Evolutionary conservation across 92 coral and sea anemone species (phyloP).

Genomic region (Virgularia gustaviana): DNA sequence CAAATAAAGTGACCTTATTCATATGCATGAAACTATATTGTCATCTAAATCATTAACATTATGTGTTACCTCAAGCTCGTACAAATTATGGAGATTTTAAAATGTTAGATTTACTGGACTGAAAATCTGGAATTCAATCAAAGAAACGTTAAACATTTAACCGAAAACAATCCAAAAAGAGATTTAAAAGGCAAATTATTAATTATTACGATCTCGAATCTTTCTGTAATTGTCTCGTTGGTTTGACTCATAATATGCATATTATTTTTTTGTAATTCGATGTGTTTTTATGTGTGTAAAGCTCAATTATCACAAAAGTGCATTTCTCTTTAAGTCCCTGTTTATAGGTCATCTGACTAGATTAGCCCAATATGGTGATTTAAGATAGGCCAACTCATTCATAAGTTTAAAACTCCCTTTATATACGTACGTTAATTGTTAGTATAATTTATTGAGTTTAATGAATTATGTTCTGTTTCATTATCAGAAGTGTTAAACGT

Average conservation of each 20-base stretch:
- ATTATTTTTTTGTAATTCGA: background rate
- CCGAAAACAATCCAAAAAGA: background rate
- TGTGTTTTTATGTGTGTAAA: background rate
- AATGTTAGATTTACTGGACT: background rate
- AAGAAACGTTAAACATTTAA: background rate
- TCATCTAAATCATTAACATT: slow-evolving; percentile 1
- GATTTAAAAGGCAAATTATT: background rate
- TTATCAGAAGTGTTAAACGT: too few species aligned
- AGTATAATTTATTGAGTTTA: too few species aligned
- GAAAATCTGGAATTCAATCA: background rate
- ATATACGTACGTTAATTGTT: too few species aligned
- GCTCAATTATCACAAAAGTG: too few species aligned
- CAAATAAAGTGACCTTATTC: background rate
- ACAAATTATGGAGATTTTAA: slow-evolving; percentile 7
- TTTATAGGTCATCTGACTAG: too few species aligned
- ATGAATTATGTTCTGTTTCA: too few species aligned
- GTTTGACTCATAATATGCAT: background rate
- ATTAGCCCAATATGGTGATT: too few species aligned
- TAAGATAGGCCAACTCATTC: too few species aligned
- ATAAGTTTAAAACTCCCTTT: too few species aligned
- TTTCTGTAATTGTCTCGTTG: background rate
- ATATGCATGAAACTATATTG: background rate
- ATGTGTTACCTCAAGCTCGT: slow-evolving; percentile 7
- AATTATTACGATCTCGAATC: too few species aligned
- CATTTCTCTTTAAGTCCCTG: too few species aligned